These are phyloP conservation scores for Drosophila mulleri DNA, from an alignment of 2,888 invertebrate species.

Conservation along the genomic window DNA sequence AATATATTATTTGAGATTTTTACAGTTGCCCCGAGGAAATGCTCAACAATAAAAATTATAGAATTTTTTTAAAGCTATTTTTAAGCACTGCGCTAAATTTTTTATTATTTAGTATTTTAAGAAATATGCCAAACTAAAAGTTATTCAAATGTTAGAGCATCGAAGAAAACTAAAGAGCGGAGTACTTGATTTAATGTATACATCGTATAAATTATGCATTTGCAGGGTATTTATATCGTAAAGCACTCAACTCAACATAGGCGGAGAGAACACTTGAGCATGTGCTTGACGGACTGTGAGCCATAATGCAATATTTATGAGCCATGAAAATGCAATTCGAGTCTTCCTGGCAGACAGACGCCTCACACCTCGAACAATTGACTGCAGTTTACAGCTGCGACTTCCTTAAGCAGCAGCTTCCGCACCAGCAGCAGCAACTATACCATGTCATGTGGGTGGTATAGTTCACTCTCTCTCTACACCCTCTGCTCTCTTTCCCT, in stretches of 20 bases:
- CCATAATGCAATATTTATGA: conserved; percentile 71
- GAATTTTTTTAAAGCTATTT: conserved; percentile 52
- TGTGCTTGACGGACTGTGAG: conserved; percentile 27
- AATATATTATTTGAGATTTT: conserved; percentile 36
- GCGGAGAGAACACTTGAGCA: conserved; percentile 29
- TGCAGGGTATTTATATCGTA: conserved; percentile 19
- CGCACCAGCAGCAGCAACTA: conserved; percentile 33
- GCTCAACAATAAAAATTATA: conserved; percentile 17
- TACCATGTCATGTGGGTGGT: conserved; percentile 59
- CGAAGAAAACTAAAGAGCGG: not conserved
- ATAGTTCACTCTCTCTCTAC: not conserved
- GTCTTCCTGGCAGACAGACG: conserved; percentile 42
- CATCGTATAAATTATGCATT: not conserved
- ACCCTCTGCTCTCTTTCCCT: not conserved
- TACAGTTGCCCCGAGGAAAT: conserved; percentile 19
- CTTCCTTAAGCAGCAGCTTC: conserved; percentile 73
- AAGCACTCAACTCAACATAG: not conserved
- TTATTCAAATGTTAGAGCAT: not conserved
- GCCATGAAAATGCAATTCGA: conserved; percentile 73
- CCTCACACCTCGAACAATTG: conserved; percentile 46
- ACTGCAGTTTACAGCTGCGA: conserved; percentile 33
- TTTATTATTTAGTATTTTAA: not conserved
- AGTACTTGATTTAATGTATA: not conserved
- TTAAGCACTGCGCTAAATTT: conserved; percentile 26
- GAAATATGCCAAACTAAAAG: not conserved